phyloP scores from a whole-genome alignment of 2,888 invertebrate species.

The Carcina quercana region DNA sequence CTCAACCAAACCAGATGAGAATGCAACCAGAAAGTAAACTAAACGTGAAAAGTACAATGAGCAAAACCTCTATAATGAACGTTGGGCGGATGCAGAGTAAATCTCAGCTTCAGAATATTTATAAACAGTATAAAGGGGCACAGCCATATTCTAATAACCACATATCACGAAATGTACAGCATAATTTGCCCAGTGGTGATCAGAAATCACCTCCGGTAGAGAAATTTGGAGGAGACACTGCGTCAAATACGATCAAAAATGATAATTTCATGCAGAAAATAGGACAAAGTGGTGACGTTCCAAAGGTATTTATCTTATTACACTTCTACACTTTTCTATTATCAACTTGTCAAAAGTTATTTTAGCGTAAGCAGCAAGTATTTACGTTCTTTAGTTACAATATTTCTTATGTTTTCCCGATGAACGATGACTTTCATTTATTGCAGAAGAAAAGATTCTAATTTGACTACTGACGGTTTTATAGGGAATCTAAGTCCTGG shows the following conservation, averaged over 20 bases:
- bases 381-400: no score
- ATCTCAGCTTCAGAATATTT: constrained; percentile 51
- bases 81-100: constrained; percentile 41
- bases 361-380: no score
- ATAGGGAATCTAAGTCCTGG: no score
- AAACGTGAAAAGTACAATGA: constrained; percentile 46
- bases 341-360: no score
- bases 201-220: no score
- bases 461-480: no score
- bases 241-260: constrained; percentile 26
- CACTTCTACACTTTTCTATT: no score
- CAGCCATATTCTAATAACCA: constrained; percentile 51
- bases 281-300: constrained; percentile 40
- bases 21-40: constrained; percentile 10
- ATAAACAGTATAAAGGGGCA: constrained; percentile 58
- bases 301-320: constrained; percentile 32
- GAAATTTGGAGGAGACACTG: constrained; percentile 46
- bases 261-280: constrained; percentile 19
- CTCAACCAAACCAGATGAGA: constrained; percentile 13
- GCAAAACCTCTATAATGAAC: constrained; percentile 50
- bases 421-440: no score
- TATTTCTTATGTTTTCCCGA: no score
- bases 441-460: no score
- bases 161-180: no score
- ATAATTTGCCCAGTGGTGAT: no score